These are phyloP conservation scores for Onychomys torridus DNA, from an alignment of 2,797 vertebrate species.

Conservation along the genomic window DNA sequence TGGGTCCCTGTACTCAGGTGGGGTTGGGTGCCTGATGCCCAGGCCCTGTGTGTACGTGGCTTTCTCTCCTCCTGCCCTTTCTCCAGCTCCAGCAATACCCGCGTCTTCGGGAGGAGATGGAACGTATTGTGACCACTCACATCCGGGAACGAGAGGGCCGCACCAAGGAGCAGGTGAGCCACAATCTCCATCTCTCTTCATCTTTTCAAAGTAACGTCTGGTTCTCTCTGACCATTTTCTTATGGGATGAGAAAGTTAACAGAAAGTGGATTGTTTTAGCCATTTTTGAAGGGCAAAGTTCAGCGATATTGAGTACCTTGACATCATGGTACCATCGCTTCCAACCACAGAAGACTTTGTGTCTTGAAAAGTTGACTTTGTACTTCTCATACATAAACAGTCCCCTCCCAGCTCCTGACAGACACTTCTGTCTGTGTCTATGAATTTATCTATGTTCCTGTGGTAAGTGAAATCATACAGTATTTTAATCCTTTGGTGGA, in stretches of 20 bases:
- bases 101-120: slow-evolving; percentile 97
- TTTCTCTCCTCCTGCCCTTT: slow-evolving; percentile 76
- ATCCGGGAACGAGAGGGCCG: slow-evolving; percentile 97
- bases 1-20: slow-evolving; percentile 40
- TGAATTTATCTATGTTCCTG: neutral
- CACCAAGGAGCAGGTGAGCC: slow-evolving; percentile 95
- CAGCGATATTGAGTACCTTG: too few species aligned
- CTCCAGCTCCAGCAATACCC: slow-evolving; percentile 98
- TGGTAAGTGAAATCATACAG: neutral
- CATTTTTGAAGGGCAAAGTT: neutral
- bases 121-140: slow-evolving; percentile 97
- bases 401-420: neutral
- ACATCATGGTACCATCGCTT: neutral
- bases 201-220: neutral
- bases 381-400: neutral
- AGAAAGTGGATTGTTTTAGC: neutral
- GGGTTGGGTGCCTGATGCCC: slow-evolving; percentile 12
- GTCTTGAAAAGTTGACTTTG: neutral
- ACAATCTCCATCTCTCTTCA: accelerated
- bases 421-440: neutral
- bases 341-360: neutral
- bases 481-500: neutral
- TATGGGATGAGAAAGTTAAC: neutral
- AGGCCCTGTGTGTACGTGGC: slow-evolving; percentile 84
- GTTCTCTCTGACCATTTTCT: neutral